Conservation (phyloP, 2,113 vertebrate genomes). For the Malurus cyaneus region DNA sequence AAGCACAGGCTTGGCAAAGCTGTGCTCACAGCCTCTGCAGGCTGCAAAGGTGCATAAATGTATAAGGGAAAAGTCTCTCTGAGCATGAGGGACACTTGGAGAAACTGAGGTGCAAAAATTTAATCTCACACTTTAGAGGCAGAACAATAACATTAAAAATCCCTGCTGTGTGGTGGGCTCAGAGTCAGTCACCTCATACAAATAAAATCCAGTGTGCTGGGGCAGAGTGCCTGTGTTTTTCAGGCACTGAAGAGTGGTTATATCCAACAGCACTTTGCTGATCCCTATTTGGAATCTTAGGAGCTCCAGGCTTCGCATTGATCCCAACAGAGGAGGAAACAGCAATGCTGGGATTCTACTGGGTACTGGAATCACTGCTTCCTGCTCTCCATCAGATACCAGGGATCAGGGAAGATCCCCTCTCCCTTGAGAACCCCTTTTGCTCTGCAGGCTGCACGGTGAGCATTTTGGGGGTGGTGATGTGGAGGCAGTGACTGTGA, state of each 20-base stretch:
- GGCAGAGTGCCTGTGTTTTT: not conserved
- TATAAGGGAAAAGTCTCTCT: not conserved
- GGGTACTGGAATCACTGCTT: not conserved
- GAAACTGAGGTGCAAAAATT: slow-evolving; percentile 5
- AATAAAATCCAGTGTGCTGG: not conserved
- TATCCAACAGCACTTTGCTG: not conserved
- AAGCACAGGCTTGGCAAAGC: not conserved
- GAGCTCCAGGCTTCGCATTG: not conserved
- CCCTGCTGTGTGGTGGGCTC: not conserved
- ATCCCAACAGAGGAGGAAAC: slow-evolving; percentile 39
- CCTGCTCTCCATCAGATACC: slow-evolving; percentile 19
- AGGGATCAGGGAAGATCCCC: not conserved
- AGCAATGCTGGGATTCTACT: not conserved
- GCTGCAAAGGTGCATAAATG: not conserved
- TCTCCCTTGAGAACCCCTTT: not conserved
- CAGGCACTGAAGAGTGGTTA: slow-evolving; percentile 33
- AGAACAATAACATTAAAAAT: slow-evolving; percentile 24
- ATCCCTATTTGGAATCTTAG: slow-evolving; percentile 40
- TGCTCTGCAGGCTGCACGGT: not conserved
- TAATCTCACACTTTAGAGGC: not conserved
- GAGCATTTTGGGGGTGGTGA: not conserved
- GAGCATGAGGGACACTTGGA: not conserved
- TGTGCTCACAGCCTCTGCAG: not conserved
- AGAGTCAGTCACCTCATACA: not conserved
- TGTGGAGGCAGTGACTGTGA: not conserved